These are phyloP conservation scores for Microcebus griseorufus DNA, from an alignment of 2,113 vertebrate genomes.

Conservation along the genomic window DNA sequence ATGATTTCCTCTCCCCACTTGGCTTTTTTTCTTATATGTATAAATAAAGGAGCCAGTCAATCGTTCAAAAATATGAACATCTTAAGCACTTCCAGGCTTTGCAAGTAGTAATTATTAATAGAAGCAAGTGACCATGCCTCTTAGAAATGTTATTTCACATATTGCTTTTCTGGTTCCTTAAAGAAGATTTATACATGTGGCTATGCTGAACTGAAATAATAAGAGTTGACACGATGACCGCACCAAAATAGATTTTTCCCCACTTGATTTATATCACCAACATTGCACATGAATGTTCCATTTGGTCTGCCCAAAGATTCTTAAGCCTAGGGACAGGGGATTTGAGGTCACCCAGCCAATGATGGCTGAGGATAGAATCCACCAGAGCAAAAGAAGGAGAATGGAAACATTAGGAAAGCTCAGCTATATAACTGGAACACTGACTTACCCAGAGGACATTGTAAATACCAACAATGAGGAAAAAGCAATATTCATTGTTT, in stretches of 20 bases:
- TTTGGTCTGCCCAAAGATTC: conserved; percentile 58
- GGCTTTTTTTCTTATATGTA: conserved; percentile 60
- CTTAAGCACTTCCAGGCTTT: conserved; percentile 82
- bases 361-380: conserved; percentile 5
- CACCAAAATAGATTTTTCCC: conserved; percentile 53
- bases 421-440: background rate
- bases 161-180: conserved; percentile 64
- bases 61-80: conserved; percentile 66
- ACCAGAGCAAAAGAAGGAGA: background rate
- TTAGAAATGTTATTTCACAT: conserved; percentile 66
- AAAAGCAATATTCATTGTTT: background rate
- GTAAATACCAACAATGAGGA: conserved; percentile 2
- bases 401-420: conserved; percentile 4
- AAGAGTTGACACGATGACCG: conserved; percentile 43
- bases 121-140: conserved; percentile 60
- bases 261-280: conserved; percentile 69
- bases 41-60: conserved; percentile 63
- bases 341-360: conserved; percentile 20
- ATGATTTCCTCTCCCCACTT: conserved; percentile 76
- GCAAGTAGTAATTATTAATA: conserved; percentile 76
- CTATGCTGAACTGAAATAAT: conserved; percentile 68
- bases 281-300: conserved; percentile 42
- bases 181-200: conserved; percentile 68
- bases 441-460: conserved; percentile 4
- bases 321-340: background rate